Percentiles rank a stretch among this genome's conserved stretches.
Conservation (phyloP, 1,140 invertebrate genomes). For the Halictus rubicundus region DNA sequence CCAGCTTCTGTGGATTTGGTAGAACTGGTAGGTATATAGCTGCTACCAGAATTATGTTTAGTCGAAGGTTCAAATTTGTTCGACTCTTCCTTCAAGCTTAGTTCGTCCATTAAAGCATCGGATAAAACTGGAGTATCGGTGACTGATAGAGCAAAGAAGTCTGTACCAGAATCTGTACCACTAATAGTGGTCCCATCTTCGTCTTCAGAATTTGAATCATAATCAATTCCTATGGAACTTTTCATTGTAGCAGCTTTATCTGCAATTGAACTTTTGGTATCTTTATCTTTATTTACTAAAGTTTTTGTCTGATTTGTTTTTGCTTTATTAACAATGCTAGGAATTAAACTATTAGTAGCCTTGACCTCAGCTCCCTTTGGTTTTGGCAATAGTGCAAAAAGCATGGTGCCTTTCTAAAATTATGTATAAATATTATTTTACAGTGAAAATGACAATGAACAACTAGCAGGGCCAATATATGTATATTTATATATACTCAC, state of each 20-base stretch:
- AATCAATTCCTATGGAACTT: slow-evolving; percentile 57
- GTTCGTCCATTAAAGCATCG: background rate
- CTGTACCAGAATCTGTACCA: slow-evolving; percentile 5
- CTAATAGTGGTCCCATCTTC: slow-evolving; percentile 64
- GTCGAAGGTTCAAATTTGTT: background rate
- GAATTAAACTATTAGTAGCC: slow-evolving; percentile 68
- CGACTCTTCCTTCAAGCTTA: background rate
- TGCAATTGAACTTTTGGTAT: background rate
- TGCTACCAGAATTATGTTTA: background rate
- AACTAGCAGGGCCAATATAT: background rate
- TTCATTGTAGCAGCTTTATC: slow-evolving; percentile 26
- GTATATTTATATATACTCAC: slow-evolving; percentile 58
- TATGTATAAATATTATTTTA: slow-evolving; percentile 3
- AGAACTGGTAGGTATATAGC: background rate
- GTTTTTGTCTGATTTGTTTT: slow-evolving; percentile 46
- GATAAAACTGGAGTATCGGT: background rate
- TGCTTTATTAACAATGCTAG: slow-evolving; percentile 71
- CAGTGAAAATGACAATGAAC: background rate
- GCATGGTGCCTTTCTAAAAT: slow-evolving; percentile 70
- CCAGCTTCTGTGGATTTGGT: background rate
- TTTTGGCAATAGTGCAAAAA: slow-evolving; percentile 77
- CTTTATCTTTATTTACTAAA: slow-evolving; percentile 15
- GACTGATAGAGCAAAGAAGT: slow-evolving; percentile 50
- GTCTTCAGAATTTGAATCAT: slow-evolving; percentile 79
- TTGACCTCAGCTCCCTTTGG: slow-evolving; percentile 68